Evolutionary conservation across 2,888 invertebrate species (phyloP), one percentile per base, ranked within the genome.

Genomic region (Cylloceria caligata): DNA sequence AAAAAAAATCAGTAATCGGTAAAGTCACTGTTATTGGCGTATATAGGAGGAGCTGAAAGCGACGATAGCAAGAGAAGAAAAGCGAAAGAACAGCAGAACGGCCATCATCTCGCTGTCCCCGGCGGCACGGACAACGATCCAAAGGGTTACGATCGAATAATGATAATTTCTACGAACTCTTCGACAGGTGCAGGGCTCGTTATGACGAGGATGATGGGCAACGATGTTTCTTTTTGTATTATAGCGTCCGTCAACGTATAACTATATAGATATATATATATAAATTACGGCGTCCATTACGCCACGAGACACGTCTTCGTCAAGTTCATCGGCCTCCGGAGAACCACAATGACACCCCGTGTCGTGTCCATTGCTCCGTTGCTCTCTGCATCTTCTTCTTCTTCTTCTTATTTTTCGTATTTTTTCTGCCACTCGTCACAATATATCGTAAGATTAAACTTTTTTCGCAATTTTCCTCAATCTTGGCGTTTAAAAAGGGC

Each of bases 61-160:
- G 16, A 13, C 2, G 16, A 36, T 62, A 69, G 55, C 36, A 67
- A 64, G 69, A 78, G 67, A 81, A 77, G 71, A 62, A n/a, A n/a
- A 68, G 27, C 55, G 75, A 72, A 73, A 68, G 65, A 82, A 76
- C 55, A 62, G 34, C 19, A 62, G 75, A 80, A 68, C 79, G 80
- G 75, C 76, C 76, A 81, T 81, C 81, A 65, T 78, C 77, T 81
- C 69, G 73, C 68, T 80, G 80, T 76, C 81, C 72, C 77, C 80
- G 47, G 75, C 72, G 76, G 75, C 75, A 49, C 62, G 52, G 57
- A 36, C 77, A 39, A 13, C 71, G 62, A 67, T 64, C 83, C 75
- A 83, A 87, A 85, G 86, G 86, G 85, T 84, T 87, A 88, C 83
- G 83, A 84, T 88, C 84, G 86, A 87, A 88, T 88, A 88, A 89